Evolutionary conservation across 2,113 vertebrate genomes (phyloP).

Genomic region (Piaya cayana): DNA sequence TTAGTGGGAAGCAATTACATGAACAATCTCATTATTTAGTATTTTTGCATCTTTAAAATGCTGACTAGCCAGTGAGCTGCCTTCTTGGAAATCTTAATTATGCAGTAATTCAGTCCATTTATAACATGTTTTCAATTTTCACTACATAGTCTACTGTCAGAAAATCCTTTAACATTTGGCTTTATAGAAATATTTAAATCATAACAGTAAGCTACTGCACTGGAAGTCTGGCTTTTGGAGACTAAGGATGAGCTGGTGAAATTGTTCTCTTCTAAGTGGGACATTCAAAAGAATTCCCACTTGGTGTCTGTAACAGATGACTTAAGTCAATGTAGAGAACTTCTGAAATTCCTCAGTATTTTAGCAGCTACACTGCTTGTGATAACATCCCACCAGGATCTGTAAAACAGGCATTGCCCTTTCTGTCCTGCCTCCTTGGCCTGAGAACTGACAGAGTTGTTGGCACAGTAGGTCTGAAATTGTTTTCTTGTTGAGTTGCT

Average conservation of each 20-base stretch:
- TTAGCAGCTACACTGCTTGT: neutral
- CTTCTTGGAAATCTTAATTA: slow-evolving; percentile 49
- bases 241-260: neutral
- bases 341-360: slow-evolving; percentile 16
- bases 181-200: slow-evolving; percentile 67
- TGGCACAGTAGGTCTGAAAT: neutral
- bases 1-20: slow-evolving; percentile 15
- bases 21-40: slow-evolving; percentile 41
- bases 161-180: slow-evolving; percentile 40
- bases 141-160: slow-evolving; percentile 58
- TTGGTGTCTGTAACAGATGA: neutral
- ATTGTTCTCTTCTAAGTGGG: slow-evolving; percentile 5
- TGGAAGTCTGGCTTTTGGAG: slow-evolving; percentile 33
- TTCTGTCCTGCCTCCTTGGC: neutral
- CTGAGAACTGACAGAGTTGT: neutral
- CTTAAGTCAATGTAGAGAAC: neutral
- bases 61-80: slow-evolving; percentile 22
- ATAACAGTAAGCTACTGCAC: slow-evolving; percentile 5
- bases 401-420: neutral
- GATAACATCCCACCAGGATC: neutral
- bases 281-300: slow-evolving; percentile 19
- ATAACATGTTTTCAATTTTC: slow-evolving; percentile 67
- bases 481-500: neutral
- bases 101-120: slow-evolving; percentile 40
- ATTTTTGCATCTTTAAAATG: slow-evolving; percentile 58